Conservation (phyloP, 2,888 invertebrate genomes). For the Mycalesis mineus region DNA sequence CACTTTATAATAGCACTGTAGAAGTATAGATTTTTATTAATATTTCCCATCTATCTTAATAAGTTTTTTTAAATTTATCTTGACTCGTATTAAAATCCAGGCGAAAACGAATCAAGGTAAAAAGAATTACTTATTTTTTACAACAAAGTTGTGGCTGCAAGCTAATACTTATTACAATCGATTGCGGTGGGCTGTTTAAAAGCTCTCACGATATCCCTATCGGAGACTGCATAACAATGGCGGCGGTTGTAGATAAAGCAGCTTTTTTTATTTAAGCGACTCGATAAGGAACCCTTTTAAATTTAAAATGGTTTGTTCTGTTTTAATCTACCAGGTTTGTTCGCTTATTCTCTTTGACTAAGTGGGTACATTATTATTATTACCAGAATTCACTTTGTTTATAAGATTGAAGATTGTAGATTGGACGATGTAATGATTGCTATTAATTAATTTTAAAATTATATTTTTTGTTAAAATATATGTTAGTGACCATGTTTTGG, state of each 20-base stretch:
- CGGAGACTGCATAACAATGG: slow-evolving; percentile 64
- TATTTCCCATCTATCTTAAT: too few species aligned
- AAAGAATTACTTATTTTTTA: not conserved
- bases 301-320: slow-evolving; percentile 30
- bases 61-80: too few species aligned
- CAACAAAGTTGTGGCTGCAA: not conserved
- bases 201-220: slow-evolving; percentile 42
- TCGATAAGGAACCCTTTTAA: slow-evolving; percentile 36
- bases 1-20: too few species aligned
- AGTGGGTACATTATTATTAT: too few species aligned
- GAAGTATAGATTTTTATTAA: too few species aligned
- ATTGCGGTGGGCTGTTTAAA: slow-evolving; percentile 22
- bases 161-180: slow-evolving; percentile 12
- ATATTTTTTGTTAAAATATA: too few species aligned
- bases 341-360: not conserved
- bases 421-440: too few species aligned
- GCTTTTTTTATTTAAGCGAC: slow-evolving; percentile 38
- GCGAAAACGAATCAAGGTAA: not conserved
- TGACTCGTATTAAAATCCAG: not conserved
- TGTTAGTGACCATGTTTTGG: too few species aligned
- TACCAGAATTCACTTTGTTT: too few species aligned
- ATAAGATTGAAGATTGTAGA: too few species aligned
- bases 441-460: too few species aligned
- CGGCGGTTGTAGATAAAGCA: slow-evolving; percentile 56
- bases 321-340: not conserved